Percentiles rank a stretch among this genome's conserved stretches.
These are phyloP conservation scores for Mylabris phalerata DNA, from an alignment of 1,140 invertebrate genomes.

Conservation along the genomic window DNA sequence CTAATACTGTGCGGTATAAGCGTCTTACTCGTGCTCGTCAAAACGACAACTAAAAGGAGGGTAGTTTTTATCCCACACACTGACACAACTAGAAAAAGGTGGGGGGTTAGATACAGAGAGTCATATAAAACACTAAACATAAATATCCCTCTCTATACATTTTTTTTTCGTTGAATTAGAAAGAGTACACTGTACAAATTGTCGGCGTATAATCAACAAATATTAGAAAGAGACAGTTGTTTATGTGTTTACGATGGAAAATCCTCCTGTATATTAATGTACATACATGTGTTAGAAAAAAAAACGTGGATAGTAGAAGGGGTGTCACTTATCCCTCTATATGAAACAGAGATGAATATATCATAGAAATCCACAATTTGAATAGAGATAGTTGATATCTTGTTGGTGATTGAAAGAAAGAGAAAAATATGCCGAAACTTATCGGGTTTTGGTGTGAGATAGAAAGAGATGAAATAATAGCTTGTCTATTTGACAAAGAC, in stretches of 20 bases:
- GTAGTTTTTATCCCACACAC: conserved; percentile 41
- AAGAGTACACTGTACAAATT: conserved; percentile 34
- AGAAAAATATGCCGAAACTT: conserved; percentile 30
- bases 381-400: conserved; percentile 30
- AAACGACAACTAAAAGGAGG: conserved; percentile 35
- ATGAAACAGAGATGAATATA: too few species aligned
- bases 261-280: too few species aligned
- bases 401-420: conserved; percentile 31
- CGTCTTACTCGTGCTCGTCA: too few species aligned
- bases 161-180: neutral
- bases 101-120: too few species aligned
- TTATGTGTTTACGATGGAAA: too few species aligned
- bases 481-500: conserved; percentile 28
- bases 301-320: too few species aligned
- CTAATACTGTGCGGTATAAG: too few species aligned
- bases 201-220: conserved; percentile 35
- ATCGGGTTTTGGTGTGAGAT: conserved; percentile 27
- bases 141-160: too few species aligned
- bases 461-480: conserved; percentile 29
- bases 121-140: too few species aligned
- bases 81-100: conserved; percentile 30
- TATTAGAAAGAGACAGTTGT: conserved; percentile 18
- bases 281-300: too few species aligned
- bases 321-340: too few species aligned
- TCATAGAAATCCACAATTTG: conserved; percentile 1